Conservation (phyloP, 2,113 vertebrate genomes). For the Phyllopteryx taeniolatus region DNA sequence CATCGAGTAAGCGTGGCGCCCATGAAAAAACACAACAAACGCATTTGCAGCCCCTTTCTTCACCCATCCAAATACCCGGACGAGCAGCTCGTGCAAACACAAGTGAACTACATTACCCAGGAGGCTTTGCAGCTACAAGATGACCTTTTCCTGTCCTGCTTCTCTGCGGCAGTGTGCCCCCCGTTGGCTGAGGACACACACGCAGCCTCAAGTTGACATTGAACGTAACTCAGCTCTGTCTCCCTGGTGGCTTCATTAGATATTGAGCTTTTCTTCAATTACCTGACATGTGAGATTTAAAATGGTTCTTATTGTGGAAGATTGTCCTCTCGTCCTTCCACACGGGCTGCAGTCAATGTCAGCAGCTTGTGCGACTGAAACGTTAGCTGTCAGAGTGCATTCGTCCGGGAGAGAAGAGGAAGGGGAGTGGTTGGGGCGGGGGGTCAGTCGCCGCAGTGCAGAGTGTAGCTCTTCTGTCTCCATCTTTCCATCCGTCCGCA, state of each 20-base stretch:
- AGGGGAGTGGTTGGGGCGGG: neutral
- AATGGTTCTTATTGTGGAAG: neutral
- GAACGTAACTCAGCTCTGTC: neutral
- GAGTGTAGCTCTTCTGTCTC: neutral
- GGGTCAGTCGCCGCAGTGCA: neutral
- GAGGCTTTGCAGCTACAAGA: conserved; percentile 33
- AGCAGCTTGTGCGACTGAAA: conserved; percentile 48
- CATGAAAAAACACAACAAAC: neutral
- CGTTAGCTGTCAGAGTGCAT: conserved; percentile 57
- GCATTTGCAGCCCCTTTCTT: conserved; percentile 3
- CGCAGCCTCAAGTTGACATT: conserved; percentile 33
- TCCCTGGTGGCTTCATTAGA: neutral
- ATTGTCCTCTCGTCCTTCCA: neutral
- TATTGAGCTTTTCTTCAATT: neutral
- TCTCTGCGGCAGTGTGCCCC: neutral
- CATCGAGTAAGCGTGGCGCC: neutral
- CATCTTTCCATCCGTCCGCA: neutral
- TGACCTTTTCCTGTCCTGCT: conserved; percentile 36
- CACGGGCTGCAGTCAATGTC: conserved; percentile 55
- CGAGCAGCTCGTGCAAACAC: conserved; percentile 21
- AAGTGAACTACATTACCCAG: conserved; percentile 41
- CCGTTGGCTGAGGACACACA: conserved; percentile 16
- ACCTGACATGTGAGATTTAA: neutral
- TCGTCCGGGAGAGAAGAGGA: conserved; percentile 38
- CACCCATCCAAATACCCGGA: conserved; percentile 15